A percentile compares a stretch with the other conserved stretches of the same genome.
These are phyloP conservation scores for Lerema accius DNA, from an alignment of 1,140 invertebrate genomes.

Conservation along the genomic window DNA sequence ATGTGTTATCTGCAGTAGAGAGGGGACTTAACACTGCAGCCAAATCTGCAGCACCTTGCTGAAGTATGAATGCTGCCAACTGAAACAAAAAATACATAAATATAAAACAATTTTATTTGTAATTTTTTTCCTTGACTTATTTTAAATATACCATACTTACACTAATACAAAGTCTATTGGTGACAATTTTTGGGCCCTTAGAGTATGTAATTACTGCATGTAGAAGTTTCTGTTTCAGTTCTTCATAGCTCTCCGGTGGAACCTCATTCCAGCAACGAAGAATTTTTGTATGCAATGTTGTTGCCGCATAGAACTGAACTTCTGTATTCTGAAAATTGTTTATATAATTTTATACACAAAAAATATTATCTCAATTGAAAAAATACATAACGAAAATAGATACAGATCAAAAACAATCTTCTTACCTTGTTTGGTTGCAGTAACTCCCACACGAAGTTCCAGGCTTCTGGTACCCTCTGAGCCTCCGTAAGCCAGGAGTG, in stretches of 20 bases:
- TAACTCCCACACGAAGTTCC: slow-evolving; percentile 95
- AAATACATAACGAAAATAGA: slow-evolving; percentile 18
- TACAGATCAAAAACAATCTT: not conserved
- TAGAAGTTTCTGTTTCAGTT: slow-evolving; percentile 89
- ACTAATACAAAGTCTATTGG: slow-evolving; percentile 93
- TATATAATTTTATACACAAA: too few relatives aligned
- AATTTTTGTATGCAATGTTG: slow-evolving; percentile 93
- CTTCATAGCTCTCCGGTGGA: slow-evolving; percentile 88
- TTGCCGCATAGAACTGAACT: slow-evolving; percentile 96
- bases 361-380: too few relatives aligned
- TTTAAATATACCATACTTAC: slow-evolving; percentile 88
- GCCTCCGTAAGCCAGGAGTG: slow-evolving; percentile 92
- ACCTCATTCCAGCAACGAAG: slow-evolving; percentile 94
- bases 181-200: slow-evolving; percentile 91
- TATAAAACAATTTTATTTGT: slow-evolving; percentile 6
- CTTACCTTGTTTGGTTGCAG: slow-evolving; percentile 89
- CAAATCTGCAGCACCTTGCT: slow-evolving; percentile 71
- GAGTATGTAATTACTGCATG: slow-evolving; percentile 89
- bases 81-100: slow-evolving; percentile 47
- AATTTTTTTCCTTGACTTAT: not conserved
- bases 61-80: slow-evolving; percentile 80
- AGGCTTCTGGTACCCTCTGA: slow-evolving; percentile 92
- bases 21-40: slow-evolving; percentile 69
- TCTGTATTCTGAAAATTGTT: slow-evolving; percentile 89
- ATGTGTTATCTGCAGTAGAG: slow-evolving; percentile 69